Evolutionary conservation across 1,140 invertebrate species (phyloP).

Genomic region (Drosophila dunni): DNA sequence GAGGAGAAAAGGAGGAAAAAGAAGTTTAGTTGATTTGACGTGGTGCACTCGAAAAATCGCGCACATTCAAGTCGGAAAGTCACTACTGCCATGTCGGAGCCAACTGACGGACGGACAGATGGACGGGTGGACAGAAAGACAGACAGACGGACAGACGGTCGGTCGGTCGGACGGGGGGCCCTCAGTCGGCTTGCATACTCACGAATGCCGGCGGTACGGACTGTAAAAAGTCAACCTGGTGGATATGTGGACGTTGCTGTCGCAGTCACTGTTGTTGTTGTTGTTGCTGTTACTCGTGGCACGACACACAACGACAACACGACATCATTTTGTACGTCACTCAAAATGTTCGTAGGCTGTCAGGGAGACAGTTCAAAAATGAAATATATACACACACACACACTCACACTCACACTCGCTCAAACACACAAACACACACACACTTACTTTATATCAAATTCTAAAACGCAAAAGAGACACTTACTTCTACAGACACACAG

Average conservation of each 20-base stretch:
- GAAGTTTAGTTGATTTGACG: slow-evolving; percentile 75
- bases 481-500: slow-evolving; percentile 32
- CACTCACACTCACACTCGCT: slow-evolving; percentile 4
- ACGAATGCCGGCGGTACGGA: slow-evolving; percentile 54
- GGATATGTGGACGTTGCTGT: slow-evolving; percentile 26
- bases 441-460: slow-evolving; percentile 61
- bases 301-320: slow-evolving; percentile 73
- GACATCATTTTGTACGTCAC: slow-evolving; percentile 83
- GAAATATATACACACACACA: slow-evolving; percentile 70
- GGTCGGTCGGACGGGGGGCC: slow-evolving; percentile 14
- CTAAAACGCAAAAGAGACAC: slow-evolving; percentile 72
- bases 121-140: too few species aligned
- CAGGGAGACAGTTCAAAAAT: slow-evolving; percentile 79
- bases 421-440: slow-evolving; percentile 1
- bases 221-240: slow-evolving; percentile 70
- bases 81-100: slow-evolving; percentile 53
- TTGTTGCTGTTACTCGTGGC: slow-evolving; percentile 43
- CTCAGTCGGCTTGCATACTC: slow-evolving; percentile 19
- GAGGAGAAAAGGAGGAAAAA: slow-evolving; percentile 22
- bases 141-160: too few species aligned
- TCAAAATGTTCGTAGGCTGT: slow-evolving; percentile 78
- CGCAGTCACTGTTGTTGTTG: slow-evolving; percentile 16
- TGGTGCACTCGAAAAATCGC: slow-evolving; percentile 69
- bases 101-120: slow-evolving; percentile 37
- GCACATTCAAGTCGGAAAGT: slow-evolving; percentile 62